Conservation (phyloP, 2,113 vertebrate species). For the Etia nguti region DNA sequence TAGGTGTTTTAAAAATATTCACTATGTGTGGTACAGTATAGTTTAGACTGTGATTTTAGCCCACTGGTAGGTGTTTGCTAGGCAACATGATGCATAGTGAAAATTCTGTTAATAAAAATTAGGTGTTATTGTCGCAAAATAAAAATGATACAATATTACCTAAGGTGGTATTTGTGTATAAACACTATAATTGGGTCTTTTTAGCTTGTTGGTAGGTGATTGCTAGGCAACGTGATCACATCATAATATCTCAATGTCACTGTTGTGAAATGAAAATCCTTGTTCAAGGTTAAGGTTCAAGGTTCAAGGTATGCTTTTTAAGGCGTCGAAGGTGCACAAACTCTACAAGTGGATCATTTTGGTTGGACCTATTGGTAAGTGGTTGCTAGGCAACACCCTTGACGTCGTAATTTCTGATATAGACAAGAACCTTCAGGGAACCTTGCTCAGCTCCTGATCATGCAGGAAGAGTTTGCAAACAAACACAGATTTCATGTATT, state of each 20-base stretch:
- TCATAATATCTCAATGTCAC: background rate
- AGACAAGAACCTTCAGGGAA: background rate
- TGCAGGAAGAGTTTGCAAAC: background rate
- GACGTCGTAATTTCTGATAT: background rate
- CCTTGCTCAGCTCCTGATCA: background rate
- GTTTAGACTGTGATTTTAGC: background rate
- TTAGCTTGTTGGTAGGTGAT: background rate
- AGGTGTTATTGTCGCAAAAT: rapidly evolving
- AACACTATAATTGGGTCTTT: background rate
- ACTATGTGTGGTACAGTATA: background rate
- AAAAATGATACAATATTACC: background rate
- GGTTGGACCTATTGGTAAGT: background rate
- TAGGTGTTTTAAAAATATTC: background rate
- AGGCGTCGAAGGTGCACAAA: background rate
- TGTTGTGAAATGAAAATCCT: rapidly evolving
- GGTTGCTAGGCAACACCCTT: background rate
- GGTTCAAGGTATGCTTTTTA: background rate
- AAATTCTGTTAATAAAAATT: background rate
- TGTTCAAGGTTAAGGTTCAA: no score
- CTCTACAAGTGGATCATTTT: background rate
- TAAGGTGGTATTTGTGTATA: rapidly evolving
- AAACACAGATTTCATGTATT: background rate
- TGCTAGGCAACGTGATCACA: background rate
- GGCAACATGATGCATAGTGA: background rate
- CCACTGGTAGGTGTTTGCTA: background rate